Percentiles rank a stretch among this genome's conserved stretches.
These are phyloP conservation scores for Chiloscyllium punctatum DNA, from an alignment of 2,797 vertebrate species.

Conservation along the genomic window DNA sequence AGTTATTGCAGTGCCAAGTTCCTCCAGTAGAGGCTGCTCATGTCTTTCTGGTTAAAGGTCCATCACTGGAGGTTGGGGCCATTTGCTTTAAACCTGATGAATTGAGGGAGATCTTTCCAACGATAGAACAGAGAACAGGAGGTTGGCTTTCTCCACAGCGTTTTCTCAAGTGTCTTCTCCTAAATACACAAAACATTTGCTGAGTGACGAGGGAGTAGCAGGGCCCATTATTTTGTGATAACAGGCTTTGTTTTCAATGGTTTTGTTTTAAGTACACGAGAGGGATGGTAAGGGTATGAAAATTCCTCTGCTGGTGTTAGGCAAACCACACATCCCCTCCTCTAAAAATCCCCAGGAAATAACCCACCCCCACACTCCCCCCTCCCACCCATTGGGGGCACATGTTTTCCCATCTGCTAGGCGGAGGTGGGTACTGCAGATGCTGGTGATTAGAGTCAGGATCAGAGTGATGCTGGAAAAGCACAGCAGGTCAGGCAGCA, in stretches of 20 bases:
- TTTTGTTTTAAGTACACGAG: not conserved
- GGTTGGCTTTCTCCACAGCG: not conserved
- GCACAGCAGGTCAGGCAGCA: no score
- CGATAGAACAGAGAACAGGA: not conserved
- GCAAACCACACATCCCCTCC: not conserved
- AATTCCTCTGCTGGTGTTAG: not conserved
- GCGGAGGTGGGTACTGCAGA: no score
- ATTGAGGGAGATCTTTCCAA: not conserved
- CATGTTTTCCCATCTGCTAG: not conserved
- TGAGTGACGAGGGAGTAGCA: not conserved
- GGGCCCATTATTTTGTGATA: not conserved
- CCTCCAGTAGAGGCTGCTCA: not conserved
- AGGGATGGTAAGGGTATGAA: not conserved
- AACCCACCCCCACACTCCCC: no score
- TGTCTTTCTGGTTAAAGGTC: not conserved
- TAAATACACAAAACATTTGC: not conserved
- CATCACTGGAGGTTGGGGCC: not conserved
- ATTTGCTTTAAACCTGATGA: not conserved
- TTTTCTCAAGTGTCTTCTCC: not conserved
- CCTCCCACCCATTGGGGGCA: no score
- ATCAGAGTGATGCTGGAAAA: no score
- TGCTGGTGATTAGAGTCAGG: no score
- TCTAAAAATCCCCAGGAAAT: no score
- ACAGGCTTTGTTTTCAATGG: not conserved
- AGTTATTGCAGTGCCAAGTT: not conserved